These are phyloP conservation scores for Silurus glanis DNA, from an alignment of 2,113 vertebrate species.

Conservation along the genomic window DNA sequence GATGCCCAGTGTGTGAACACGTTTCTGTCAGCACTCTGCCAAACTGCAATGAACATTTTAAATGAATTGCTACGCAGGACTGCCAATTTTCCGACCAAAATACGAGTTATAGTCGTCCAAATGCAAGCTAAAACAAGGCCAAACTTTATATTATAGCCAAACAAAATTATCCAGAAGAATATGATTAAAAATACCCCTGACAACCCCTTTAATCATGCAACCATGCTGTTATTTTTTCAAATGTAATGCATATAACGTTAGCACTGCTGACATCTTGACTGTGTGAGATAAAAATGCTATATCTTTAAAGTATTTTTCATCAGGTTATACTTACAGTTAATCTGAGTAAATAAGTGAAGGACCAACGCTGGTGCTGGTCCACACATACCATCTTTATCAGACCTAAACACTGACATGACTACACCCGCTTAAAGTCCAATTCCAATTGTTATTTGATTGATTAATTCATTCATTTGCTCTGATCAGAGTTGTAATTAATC, in stretches of 20 bases:
- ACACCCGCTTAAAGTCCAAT: not conserved
- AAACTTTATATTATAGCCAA: slow-evolving; percentile 10
- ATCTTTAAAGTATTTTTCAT: not conserved
- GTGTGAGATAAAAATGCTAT: not conserved
- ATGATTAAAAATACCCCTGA: not conserved
- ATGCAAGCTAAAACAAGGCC: not conserved
- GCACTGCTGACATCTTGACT: not conserved
- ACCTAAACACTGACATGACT: too few relatives aligned
- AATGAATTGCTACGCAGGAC: not conserved
- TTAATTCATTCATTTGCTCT: not conserved
- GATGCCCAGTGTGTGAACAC: not conserved
- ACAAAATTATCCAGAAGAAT: not conserved
- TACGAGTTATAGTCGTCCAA: not conserved
- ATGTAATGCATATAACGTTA: not conserved
- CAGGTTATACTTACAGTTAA: not conserved
- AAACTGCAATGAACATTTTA: not conserved
- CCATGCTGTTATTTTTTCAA: not conserved
- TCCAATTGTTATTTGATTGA: not conserved
- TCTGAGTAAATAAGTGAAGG: not conserved
- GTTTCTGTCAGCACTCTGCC: not conserved
- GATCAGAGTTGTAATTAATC: not conserved
- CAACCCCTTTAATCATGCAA: not conserved
- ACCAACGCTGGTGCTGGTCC: not conserved
- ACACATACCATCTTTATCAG: too few relatives aligned
- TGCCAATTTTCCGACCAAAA: not conserved